Evolutionary conservation across 2,113 vertebrate species (phyloP).

Genomic region (Etheostoma cragini): DNA sequence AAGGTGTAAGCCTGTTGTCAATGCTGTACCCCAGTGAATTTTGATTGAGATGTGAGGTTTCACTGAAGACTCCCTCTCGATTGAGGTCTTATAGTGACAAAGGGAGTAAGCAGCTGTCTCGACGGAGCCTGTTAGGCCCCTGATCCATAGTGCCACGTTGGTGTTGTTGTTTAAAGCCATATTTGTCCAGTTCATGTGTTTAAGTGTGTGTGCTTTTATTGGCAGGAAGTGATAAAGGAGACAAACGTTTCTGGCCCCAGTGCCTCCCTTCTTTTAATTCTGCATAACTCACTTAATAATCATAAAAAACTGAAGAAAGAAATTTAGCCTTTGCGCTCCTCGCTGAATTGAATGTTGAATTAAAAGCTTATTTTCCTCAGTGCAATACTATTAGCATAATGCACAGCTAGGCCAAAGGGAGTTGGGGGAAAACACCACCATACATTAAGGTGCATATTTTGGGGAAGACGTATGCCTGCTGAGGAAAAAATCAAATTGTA

Average conservation of each 20-base stretch:
- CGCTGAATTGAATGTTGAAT: conserved; percentile 40
- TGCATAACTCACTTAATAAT: conserved; percentile 29
- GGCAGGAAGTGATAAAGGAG: not conserved
- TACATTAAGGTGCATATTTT: conserved; percentile 37
- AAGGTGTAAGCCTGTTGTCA: conserved; percentile 40
- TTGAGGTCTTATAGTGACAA: conserved; percentile 32
- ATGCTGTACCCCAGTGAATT: conserved; percentile 4
- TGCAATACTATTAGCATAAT: conserved; percentile 46
- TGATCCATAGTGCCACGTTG: conserved; percentile 14
- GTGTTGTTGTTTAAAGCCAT: conserved; percentile 20
- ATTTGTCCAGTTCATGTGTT: not conserved
- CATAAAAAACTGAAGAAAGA: conserved; percentile 32
- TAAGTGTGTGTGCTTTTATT: not conserved
- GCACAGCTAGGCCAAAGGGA: conserved; percentile 33
- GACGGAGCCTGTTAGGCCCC: not conserved
- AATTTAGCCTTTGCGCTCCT: conserved; percentile 32
- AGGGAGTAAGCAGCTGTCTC: conserved; percentile 29
- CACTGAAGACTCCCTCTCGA: not conserved
- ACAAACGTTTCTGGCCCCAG: not conserved
- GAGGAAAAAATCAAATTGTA: conserved; percentile 11
- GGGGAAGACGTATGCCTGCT: not conserved
- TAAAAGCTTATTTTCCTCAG: conserved; percentile 40
- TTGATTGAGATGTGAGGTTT: conserved; percentile 15
- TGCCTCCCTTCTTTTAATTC: conserved; percentile 8
- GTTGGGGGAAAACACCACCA: not conserved